phyloP scores from a whole-genome alignment of 2,888 invertebrate genomes.

The Abscondita cerata region DNA sequence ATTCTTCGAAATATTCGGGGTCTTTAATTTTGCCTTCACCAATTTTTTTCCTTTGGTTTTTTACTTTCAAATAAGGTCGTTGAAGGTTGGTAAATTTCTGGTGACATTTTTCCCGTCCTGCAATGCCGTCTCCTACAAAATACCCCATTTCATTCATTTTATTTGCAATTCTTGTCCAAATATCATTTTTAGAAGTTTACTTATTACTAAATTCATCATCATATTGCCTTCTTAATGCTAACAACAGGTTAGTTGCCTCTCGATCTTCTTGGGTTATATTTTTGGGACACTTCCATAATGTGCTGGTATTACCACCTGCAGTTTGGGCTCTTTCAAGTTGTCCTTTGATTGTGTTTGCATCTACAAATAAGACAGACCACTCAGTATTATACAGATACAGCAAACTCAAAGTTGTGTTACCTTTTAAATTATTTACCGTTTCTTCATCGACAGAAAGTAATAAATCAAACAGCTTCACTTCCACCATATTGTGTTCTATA shows the following conservation, averaged over 20 bases:
- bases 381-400: neutral
- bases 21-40: no score
- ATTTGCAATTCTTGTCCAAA: constrained; percentile 20
- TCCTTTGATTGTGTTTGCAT: neutral
- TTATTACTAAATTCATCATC: constrained; percentile 22
- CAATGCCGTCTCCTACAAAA: constrained; percentile 22
- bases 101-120: constrained; percentile 24
- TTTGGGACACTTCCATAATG: neutral
- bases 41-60: no score
- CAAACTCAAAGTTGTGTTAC: neutral
- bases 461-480: constrained; percentile 10
- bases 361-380: constrained; percentile 5
- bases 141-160: constrained; percentile 20
- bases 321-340: neutral
- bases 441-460: constrained; percentile 2
- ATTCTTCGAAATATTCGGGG: no score
- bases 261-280: no score
- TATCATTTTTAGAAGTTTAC: constrained; percentile 20
- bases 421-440: neutral
- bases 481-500: no score
- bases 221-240: neutral
- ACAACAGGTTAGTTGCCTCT: neutral
- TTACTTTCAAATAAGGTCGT: constrained; percentile 18
- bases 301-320: neutral
- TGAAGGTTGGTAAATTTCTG: constrained; percentile 31